phyloP scores from a whole-genome alignment of 2,113 vertebrate species.

The Myrmecobius fasciatus region DNA sequence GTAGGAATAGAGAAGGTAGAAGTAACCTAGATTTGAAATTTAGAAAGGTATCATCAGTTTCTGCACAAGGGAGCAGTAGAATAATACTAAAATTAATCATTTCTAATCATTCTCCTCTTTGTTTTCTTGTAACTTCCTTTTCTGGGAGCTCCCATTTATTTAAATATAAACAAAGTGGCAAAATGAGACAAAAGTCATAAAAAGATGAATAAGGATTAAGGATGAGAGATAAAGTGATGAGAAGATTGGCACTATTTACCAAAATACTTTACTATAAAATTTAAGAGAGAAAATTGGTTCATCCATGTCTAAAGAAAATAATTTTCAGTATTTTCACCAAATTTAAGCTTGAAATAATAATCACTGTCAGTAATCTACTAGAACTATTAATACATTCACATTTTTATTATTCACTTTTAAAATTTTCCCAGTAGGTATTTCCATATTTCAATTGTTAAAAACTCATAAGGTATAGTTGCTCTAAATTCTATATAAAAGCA shows the following conservation, averaged over 20 bases:
- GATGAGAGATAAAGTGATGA: neutral
- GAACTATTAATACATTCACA: too few relatives aligned
- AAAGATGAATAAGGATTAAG: neutral
- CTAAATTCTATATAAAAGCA: constrained; percentile 11
- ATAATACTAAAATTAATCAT: constrained; percentile 8
- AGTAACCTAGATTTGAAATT: neutral
- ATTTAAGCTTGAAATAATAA: neutral
- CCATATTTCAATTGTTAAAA: constrained; percentile 20
- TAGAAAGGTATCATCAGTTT: neutral
- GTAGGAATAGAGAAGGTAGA: neutral
- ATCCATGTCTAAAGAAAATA: too few relatives aligned
- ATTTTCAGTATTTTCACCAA: too few relatives aligned
- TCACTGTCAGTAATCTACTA: neutral
- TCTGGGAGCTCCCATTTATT: neutral
- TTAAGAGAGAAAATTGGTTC: too few relatives aligned
- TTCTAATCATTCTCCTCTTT: neutral
- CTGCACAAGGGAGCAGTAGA: neutral
- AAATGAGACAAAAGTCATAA: neutral
- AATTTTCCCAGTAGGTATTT: neutral
- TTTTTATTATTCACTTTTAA: neutral
- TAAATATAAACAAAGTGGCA: neutral
- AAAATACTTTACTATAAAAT: too few relatives aligned
- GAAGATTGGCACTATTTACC: too few relatives aligned
- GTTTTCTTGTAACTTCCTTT: constrained; percentile 8
- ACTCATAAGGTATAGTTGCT: constrained; percentile 10